Conservation (phyloP, 2,888 invertebrate genomes). For the Eupithecia exiguata region DNA sequence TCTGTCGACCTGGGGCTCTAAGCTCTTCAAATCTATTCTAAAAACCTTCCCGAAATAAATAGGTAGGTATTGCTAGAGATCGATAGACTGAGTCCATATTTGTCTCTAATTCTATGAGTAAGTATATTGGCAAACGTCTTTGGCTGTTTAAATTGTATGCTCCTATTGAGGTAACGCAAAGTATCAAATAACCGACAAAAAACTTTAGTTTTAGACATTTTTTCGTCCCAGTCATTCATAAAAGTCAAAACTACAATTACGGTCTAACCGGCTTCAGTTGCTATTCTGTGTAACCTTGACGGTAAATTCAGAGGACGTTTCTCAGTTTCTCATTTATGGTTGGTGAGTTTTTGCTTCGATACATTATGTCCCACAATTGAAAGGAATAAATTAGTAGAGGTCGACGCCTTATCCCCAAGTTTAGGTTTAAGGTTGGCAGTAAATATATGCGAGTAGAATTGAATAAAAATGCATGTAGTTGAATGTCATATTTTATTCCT, state of each 20-base stretch:
- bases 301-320: conserved; percentile 41
- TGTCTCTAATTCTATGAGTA: not conserved
- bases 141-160: not conserved
- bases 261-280: conserved; percentile 18
- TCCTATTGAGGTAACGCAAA: not conserved
- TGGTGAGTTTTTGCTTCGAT: conserved; percentile 69
- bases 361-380: conserved; percentile 75
- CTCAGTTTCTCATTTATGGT: conserved; percentile 47
- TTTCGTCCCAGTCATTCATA: conserved; percentile 51
- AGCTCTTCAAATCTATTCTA: not conserved
- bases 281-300: conserved; percentile 39
- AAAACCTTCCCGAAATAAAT: not conserved
- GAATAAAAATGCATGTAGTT: not conserved
- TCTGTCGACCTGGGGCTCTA: not conserved
- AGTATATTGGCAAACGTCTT: not conserved
- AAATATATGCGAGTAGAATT: not conserved
- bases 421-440: conserved; percentile 31
- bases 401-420: conserved; percentile 57
- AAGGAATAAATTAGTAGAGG: conserved; percentile 76
- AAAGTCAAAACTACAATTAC: conserved; percentile 63
- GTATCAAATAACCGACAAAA: not conserved
- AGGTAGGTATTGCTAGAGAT: not conserved
- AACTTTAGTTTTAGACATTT: conserved; percentile 33
- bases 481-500: not conserved
- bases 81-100: not conserved